Evolutionary conservation across 2,113 vertebrate genomes (phyloP), one percentile per base, ranked within the genome.

Genomic region (Ursus arctos): DNA sequence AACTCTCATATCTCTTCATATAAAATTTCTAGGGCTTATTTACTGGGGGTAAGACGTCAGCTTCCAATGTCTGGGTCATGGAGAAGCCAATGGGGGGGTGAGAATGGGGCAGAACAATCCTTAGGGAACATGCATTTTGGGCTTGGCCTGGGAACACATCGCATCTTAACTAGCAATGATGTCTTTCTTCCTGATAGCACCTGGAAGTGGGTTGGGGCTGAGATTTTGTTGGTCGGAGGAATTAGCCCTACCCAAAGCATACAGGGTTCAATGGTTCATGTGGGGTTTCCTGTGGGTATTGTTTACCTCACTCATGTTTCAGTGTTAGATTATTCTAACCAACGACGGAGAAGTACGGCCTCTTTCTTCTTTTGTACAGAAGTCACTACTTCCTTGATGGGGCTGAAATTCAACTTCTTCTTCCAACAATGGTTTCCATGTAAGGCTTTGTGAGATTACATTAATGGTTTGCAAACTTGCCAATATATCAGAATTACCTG

Each of bases 331-430:
- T 94, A 88, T 74, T 92, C 61, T 67, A 49, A 92, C 26, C 31
- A 67, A 69, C 36, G 55, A 69, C 36, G 63, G 65, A 94, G 49
- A 92, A 61, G 40, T 18, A 7, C 19, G 4, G 11, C 21, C 1
- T 74, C 19, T 11, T 80, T 94, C 49, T 47, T 33, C 36, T 95
- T 94, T 76, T 51, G 49, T 55, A 40, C 31, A 89, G 67, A 92
- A 94, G 36, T 84, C 69, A 69, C 80, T 88, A 33, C 36, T 96
- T 97, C 86, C 94, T 82, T 85, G 59, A 79, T 51, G 63, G 76
- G 33, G 47, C 43, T 91, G 51, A 65, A 59, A 86, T 67, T 91
- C 1, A 22, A 51, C 57, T 91, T 19, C 18, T 82, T 86, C 43
- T 6, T 55, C 77, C 33, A 81, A 40, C 10, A 10, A 14, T 16